These are phyloP conservation scores for Sarcophaga bullata DNA, from an alignment of 1,140 invertebrate genomes.

Conservation along the genomic window DNA sequence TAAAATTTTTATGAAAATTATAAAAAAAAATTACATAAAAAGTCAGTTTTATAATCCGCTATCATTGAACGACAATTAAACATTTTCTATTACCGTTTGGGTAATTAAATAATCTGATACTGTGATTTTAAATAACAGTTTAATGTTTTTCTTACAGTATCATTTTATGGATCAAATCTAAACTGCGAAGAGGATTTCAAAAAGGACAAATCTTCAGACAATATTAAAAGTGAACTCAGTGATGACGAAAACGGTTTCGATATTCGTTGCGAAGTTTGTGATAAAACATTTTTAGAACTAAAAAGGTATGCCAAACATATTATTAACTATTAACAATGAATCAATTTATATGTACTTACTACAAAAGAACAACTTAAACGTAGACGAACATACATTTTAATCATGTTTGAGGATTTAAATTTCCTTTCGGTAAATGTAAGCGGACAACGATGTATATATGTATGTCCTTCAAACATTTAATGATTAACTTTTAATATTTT, in stretches of 20 bases:
- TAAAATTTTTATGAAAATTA: conserved; percentile 2
- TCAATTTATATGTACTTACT: neutral
- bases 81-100: neutral
- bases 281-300: conserved; percentile 76
- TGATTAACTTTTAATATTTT: conserved; percentile 30
- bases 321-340: conserved; percentile 1
- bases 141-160: conserved; percentile 68
- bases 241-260: conserved; percentile 73
- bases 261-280: conserved; percentile 75
- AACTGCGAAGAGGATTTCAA: conserved; percentile 70
- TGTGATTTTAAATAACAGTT: neutral
- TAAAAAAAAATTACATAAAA: conserved; percentile 2
- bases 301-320: conserved; percentile 73
- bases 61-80: neutral
- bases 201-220: conserved; percentile 52
- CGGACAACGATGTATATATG: no score
- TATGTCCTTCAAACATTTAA: neutral
- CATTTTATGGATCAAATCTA: conserved; percentile 70
- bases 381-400: no score
- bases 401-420: no score
- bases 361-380: neutral
- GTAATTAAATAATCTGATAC: neutral
- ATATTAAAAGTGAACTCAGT: conserved; percentile 67
- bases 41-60: neutral
- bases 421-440: no score